phyloP scores from a whole-genome alignment of 2,113 vertebrate genomes.

The Pongo pygmaeus region DNA sequence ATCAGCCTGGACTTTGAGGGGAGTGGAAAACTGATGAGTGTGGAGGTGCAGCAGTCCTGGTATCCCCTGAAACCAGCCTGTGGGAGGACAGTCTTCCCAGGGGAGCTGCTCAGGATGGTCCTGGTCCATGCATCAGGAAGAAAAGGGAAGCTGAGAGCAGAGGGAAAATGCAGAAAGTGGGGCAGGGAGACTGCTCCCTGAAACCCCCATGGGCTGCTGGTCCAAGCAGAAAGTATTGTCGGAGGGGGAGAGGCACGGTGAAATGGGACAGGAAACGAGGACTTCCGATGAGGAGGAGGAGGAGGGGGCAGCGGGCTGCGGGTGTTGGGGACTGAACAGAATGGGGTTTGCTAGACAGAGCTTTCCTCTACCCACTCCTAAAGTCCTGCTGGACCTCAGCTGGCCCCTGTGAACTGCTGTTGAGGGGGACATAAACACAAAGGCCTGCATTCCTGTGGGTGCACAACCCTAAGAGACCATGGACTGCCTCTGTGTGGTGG shows the following conservation, averaged over 20 bases:
- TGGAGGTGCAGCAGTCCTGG: not conserved
- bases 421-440: not conserved
- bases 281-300: not conserved
- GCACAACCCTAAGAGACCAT: not conserved
- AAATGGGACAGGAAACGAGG: not conserved
- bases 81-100: not conserved
- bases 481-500: not conserved
- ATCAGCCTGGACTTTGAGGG: not conserved
- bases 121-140: not conserved
- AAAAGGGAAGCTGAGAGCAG: not conserved
- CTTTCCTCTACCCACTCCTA: not conserved
- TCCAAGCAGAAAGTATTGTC: not conserved
- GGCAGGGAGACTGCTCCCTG: not conserved
- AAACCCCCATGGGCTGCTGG: not conserved
- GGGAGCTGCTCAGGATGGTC: not conserved
- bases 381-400: not conserved
- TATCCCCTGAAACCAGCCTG: not conserved
- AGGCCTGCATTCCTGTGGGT: slow-evolving; percentile 20
- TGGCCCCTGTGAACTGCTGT: not conserved
- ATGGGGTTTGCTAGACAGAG: not conserved
- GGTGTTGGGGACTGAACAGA: not conserved
- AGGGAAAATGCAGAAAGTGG: not conserved
- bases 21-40: not conserved
- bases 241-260: not conserved
- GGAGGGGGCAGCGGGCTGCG: not conserved